These are phyloP conservation scores for Tetragonisca angustula DNA, from an alignment of 2,888 invertebrate species.

Conservation along the genomic window DNA sequence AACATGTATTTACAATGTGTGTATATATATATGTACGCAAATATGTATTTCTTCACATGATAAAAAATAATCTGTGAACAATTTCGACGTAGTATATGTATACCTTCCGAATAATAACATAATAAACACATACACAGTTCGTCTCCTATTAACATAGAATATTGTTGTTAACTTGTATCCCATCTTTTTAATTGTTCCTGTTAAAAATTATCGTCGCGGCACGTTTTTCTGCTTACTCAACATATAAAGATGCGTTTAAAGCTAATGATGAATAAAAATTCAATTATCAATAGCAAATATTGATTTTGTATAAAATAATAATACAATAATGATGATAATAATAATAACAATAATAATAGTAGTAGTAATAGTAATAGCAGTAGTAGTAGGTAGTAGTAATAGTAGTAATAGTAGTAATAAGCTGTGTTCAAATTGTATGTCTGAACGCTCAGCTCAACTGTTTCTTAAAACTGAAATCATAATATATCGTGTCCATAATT, in stretches of 20 bases:
- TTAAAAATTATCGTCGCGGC: constrained; percentile 20
- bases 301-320: constrained; percentile 43
- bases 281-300: constrained; percentile 34
- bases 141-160: constrained; percentile 34
- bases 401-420: constrained; percentile 25
- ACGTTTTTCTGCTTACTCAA: constrained; percentile 9
- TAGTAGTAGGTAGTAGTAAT: constrained; percentile 28
- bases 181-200: neutral
- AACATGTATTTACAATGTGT: constrained; percentile 80
- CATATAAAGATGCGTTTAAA: constrained; percentile 27
- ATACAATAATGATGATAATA: constrained; percentile 34
- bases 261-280: constrained; percentile 37
- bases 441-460: constrained; percentile 6
- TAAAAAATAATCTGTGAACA: constrained; percentile 90
- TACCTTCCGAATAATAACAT: constrained; percentile 21
- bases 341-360: constrained; percentile 4
- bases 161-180: neutral
- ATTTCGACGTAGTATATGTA: constrained; percentile 72
- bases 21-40: constrained; percentile 83
- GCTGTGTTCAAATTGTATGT: constrained; percentile 18
- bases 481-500: constrained; percentile 8
- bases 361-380: neutral
- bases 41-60: constrained; percentile 86
- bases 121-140: constrained; percentile 28
- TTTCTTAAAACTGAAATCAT: constrained; percentile 14